These are phyloP conservation scores for Pyrocoelia pectoralis DNA, from an alignment of 2,888 invertebrate species.

Conservation along the genomic window DNA sequence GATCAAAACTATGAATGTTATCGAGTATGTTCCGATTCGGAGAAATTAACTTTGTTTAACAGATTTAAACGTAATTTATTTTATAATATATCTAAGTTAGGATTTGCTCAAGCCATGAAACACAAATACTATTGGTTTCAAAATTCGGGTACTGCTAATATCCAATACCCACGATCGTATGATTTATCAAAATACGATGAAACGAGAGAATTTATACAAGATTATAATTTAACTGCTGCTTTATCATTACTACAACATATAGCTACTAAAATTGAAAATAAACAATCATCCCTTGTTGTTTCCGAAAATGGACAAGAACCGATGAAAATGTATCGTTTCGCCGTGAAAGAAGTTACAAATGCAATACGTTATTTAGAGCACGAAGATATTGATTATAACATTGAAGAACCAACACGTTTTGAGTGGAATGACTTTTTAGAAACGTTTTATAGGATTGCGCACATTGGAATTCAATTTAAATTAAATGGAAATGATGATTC, in stretches of 20 bases:
- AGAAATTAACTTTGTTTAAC: constrained; percentile 55
- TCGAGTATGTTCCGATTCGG: constrained; percentile 49
- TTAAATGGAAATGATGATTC: constrained; percentile 51
- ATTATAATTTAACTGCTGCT: constrained; percentile 82
- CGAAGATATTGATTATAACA: constrained; percentile 69
- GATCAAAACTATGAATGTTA: constrained; percentile 60
- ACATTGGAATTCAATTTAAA: constrained; percentile 65
- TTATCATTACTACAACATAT: constrained; percentile 76
- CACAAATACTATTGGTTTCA: constrained; percentile 69
- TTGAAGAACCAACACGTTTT: constrained; percentile 56
- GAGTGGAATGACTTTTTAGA: constrained; percentile 76
- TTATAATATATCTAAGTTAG: constrained; percentile 63
- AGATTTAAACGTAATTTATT: constrained; percentile 52
- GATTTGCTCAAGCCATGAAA: constrained; percentile 65
- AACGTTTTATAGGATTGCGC: constrained; percentile 70
- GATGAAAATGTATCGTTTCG: constrained; percentile 70
- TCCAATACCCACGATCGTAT: constrained; percentile 78
- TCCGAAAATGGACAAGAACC: constrained; percentile 64
- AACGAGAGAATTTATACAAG: constrained; percentile 68
- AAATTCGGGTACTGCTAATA: constrained; percentile 66
- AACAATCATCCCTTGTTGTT: constrained; percentile 56
- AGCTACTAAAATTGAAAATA: constrained; percentile 45
- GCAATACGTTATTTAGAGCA: constrained; percentile 67
- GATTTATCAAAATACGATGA: constrained; percentile 67
- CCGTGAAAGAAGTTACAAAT: constrained; percentile 74